Evolutionary conservation across 2,888 invertebrate genomes (phyloP).

Genomic region (Drosophila kambysellisi): DNA sequence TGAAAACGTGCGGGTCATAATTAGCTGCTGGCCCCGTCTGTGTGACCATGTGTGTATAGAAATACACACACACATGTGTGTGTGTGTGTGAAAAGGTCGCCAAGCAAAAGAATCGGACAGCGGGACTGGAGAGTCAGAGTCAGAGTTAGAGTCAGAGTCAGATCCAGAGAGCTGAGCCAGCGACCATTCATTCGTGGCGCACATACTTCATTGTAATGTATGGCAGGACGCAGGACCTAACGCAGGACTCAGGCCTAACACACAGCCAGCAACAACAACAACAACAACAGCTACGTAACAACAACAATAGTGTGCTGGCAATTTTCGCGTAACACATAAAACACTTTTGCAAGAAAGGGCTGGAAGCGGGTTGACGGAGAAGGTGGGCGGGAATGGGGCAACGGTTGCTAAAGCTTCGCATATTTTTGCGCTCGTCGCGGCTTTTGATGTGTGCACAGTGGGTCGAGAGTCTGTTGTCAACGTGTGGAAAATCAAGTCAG

Average conservation of each 20-base stretch:
- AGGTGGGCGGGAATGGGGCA: background rate
- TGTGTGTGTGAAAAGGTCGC: constrained; percentile 69
- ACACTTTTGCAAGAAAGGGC: constrained; percentile 47
- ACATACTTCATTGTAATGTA: constrained; percentile 80
- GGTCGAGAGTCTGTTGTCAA: background rate
- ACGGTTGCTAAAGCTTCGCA: constrained; percentile 67
- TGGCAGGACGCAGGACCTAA: constrained; percentile 55
- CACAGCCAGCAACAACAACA: constrained; percentile 26
- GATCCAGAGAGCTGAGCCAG: constrained; percentile 28
- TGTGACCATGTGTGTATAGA: constrained; percentile 48
- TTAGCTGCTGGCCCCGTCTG: constrained; percentile 79
- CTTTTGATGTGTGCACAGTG: constrained; percentile 72
- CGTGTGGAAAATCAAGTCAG: background rate
- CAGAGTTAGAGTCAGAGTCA: constrained; percentile 10
- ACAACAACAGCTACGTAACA: constrained; percentile 28
- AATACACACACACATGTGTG: constrained; percentile 19
- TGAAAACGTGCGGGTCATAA: constrained; percentile 84
- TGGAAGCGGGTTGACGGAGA: background rate
- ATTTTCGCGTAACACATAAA: constrained; percentile 75
- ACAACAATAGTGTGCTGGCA: constrained; percentile 27
- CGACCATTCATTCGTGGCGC: constrained; percentile 68
- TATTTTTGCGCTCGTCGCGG: constrained; percentile 71
- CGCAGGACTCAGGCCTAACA: constrained; percentile 51
- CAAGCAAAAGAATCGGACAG: constrained; percentile 67
- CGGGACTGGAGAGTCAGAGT: constrained; percentile 22